These are phyloP conservation scores for Aethes cnicana DNA, from an alignment of 2,888 invertebrate genomes.

Conservation along the genomic window DNA sequence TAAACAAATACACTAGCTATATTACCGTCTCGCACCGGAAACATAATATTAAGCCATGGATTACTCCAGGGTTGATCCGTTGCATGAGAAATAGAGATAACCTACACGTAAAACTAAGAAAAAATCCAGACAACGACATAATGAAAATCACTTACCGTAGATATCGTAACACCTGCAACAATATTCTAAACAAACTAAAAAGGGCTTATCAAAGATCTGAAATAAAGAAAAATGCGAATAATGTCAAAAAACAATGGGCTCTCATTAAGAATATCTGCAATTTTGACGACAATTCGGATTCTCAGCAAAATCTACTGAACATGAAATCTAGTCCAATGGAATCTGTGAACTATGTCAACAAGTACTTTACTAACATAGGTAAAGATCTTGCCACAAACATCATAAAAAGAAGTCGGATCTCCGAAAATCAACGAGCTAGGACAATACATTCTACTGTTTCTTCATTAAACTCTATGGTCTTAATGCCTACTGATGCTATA, in stretches of 20 bases:
- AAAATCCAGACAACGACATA: not conserved
- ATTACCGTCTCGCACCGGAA: not conserved
- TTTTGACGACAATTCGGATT: too few relatives aligned
- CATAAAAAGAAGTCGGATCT: not conserved
- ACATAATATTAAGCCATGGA: not conserved
- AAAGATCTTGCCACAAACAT: not conserved
- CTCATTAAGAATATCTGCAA: too few relatives aligned
- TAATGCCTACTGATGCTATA: not conserved
- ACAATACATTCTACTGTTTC: not conserved
- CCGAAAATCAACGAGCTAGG: not conserved
- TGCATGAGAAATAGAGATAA: conserved; percentile 8
- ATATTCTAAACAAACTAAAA: not conserved
- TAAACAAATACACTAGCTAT: not conserved
- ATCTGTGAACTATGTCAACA: not conserved
- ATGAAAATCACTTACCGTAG: not conserved
- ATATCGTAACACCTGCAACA: conserved; percentile 3
- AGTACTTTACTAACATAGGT: not conserved
- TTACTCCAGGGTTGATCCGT: not conserved
- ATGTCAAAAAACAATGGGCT: too few relatives aligned
- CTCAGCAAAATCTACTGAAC: not conserved
- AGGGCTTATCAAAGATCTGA: not conserved
- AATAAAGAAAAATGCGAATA: not conserved
- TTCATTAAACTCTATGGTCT: not conserved
- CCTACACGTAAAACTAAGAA: not conserved
- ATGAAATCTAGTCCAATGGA: not conserved